A percentile compares a stretch with the other conserved stretches of the same genome.
Conservation (phyloP, 1,140 invertebrate species). For the Lordiphosa mommai region DNA sequence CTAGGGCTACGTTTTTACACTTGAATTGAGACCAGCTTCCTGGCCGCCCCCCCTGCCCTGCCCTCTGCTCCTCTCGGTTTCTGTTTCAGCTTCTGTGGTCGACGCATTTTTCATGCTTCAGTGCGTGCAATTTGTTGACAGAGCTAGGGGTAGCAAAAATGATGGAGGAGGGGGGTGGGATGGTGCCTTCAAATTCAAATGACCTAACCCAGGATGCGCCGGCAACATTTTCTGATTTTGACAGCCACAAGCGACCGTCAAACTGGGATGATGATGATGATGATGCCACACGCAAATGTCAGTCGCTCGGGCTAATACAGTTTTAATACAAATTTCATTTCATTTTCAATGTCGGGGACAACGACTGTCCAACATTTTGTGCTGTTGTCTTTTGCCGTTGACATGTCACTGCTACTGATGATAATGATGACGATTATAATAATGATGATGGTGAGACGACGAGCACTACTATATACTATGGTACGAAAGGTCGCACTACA, state of each 20-base stretch:
- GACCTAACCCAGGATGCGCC: conserved; percentile 58
- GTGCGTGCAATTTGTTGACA: conserved; percentile 57
- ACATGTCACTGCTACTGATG: conserved; percentile 45
- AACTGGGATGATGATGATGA: conserved; percentile 6
- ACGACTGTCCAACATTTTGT: conserved; percentile 48
- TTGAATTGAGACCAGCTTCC: conserved; percentile 64
- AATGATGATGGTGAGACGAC: conserved; percentile 3
- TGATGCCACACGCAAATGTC: conserved; percentile 4
- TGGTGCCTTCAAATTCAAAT: conserved; percentile 61
- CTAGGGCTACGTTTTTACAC: conserved; percentile 64
- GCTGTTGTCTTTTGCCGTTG: conserved; percentile 42
- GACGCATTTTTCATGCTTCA: conserved; percentile 68
- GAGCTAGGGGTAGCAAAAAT: conserved; percentile 9
- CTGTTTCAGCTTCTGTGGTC: conserved; percentile 30
- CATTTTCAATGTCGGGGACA: conserved; percentile 12
- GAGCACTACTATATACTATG: conserved; percentile 20
- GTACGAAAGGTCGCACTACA: too few species aligned
- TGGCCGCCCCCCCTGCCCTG: background rate
- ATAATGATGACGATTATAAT: conserved; percentile 17
- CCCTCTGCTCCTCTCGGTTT: conserved; percentile 1
- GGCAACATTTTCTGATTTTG: conserved; percentile 51
- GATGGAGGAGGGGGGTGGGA: conserved; percentile 4
- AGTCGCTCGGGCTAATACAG: conserved; percentile 46
- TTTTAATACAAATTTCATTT: conserved; percentile 72
- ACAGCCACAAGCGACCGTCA: conserved; percentile 26